phyloP scores from a whole-genome alignment of 2,113 vertebrate species.

The Mesembrinibis cayennensis region DNA sequence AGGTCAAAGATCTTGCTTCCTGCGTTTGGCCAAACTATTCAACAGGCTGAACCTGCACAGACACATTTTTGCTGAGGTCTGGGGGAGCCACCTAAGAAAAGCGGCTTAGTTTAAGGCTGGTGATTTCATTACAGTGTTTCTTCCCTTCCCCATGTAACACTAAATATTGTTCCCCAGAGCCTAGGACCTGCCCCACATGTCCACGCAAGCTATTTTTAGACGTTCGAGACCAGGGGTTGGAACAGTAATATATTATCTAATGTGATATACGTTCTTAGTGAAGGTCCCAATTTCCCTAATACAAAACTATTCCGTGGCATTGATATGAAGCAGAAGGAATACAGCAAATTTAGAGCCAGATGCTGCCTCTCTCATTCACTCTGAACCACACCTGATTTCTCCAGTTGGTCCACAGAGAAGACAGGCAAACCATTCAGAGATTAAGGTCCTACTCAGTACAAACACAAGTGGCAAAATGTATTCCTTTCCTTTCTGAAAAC shows the following conservation, averaged over 20 bases:
- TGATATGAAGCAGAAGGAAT: conserved; percentile 19
- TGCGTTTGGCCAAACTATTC: conserved; percentile 60
- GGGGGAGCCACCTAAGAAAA: conserved; percentile 48
- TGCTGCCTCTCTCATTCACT: neutral
- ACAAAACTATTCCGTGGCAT: neutral
- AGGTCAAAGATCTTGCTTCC: conserved; percentile 72
- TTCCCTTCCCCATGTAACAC: neutral
- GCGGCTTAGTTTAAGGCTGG: conserved; percentile 29
- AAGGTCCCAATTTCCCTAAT: conserved; percentile 8
- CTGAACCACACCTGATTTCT: neutral
- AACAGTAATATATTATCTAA: neutral
- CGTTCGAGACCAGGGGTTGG: neutral
- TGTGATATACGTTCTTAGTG: neutral
- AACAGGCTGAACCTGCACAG: conserved; percentile 53
- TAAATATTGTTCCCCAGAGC: conserved; percentile 3
- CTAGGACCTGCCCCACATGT: neutral
- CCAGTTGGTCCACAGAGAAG: neutral
- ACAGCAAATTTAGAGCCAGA: neutral
- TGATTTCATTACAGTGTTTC: conserved; percentile 48
- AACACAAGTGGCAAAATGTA: neutral
- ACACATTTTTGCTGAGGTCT: neutral
- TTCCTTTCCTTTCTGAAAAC: neutral
- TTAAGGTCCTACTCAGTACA: neutral
- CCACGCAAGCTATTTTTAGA: conserved; percentile 9
- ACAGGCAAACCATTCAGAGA: neutral